phyloP scores from a whole-genome alignment of 2,797 vertebrate genomes.

The Danio albolineatus region DNA sequence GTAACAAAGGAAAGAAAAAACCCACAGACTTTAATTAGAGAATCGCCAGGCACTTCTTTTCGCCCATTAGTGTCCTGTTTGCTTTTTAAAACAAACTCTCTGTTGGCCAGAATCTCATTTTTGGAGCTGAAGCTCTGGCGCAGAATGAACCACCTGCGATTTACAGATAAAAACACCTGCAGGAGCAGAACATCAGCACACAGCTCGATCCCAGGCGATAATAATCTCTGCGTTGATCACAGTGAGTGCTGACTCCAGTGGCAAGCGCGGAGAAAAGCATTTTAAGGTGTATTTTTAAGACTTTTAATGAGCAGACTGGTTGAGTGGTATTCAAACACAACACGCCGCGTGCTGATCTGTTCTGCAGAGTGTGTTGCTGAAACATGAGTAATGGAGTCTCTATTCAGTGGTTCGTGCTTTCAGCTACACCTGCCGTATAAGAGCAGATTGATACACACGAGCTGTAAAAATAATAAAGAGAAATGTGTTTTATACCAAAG shows the following conservation, averaged over 20 bases:
- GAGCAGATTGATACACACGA: background rate
- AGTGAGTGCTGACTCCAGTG: background rate
- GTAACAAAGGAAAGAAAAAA: background rate
- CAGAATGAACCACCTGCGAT: conserved; percentile 6
- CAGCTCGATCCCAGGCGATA: background rate
- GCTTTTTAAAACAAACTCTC: conserved; percentile 20
- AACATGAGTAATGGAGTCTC: background rate
- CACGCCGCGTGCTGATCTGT: background rate
- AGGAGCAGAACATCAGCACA: background rate
- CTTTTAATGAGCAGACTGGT: background rate
- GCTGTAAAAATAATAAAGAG: background rate
- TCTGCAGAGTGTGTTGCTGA: background rate
- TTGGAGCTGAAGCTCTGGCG: background rate
- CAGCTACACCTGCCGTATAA: background rate
- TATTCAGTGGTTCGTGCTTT: background rate
- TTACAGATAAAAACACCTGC: conserved; percentile 8
- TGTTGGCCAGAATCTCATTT: conserved; percentile 4
- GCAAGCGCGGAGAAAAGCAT: background rate
- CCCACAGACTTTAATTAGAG: background rate
- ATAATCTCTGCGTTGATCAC: background rate
- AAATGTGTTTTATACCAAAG: background rate
- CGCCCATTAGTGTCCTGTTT: background rate
- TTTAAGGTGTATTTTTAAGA: background rate
- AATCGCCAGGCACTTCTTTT: background rate
- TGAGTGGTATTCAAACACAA: background rate